Percentiles rank a stretch among this genome's conserved stretches.
Evolutionary conservation across 1,140 invertebrate species (phyloP).

Genomic region (Lethocerus indicus): DNA sequence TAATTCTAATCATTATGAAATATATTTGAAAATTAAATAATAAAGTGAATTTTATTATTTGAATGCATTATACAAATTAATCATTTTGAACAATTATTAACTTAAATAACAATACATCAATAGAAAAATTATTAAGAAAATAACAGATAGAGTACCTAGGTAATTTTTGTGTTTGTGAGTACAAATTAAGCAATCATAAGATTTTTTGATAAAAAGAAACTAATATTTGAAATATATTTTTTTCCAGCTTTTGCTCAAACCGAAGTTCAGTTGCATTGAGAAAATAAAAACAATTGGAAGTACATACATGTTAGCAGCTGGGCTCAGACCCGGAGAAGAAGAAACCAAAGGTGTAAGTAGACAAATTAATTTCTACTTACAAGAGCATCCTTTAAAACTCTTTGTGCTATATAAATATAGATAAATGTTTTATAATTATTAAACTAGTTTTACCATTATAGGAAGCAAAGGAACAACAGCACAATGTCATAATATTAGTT

Average conservation of each 20-base stretch:
- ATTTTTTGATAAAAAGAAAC: too few relatives aligned
- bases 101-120: too few relatives aligned
- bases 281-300: conserved; percentile 98
- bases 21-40: too few relatives aligned
- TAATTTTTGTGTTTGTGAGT: too few relatives aligned
- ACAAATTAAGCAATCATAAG: too few relatives aligned
- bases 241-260: conserved; percentile 68
- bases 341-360: conserved; percentile 41
- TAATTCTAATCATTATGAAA: too few relatives aligned
- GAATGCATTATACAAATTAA: too few relatives aligned
- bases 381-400: not conserved
- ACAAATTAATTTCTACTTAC: too few relatives aligned
- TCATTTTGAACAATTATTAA: too few relatives aligned
- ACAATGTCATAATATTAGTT: conserved; percentile 74
- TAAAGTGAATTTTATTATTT: too few relatives aligned
- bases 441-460: conserved; percentile 21
- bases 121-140: too few relatives aligned
- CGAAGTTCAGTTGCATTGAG: conserved; percentile 89
- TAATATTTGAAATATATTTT: conserved; percentile 6
- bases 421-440: conserved; percentile 1
- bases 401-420: not conserved
- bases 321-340: conserved; percentile 74
- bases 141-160: too few relatives aligned
- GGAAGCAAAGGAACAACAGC: conserved; percentile 55
- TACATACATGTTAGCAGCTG: conserved; percentile 95